Evolutionary conservation across 2,888 invertebrate species (phyloP), one percentile per base, ranked within the genome.

Genomic region (Odontomyia ornata): DNA sequence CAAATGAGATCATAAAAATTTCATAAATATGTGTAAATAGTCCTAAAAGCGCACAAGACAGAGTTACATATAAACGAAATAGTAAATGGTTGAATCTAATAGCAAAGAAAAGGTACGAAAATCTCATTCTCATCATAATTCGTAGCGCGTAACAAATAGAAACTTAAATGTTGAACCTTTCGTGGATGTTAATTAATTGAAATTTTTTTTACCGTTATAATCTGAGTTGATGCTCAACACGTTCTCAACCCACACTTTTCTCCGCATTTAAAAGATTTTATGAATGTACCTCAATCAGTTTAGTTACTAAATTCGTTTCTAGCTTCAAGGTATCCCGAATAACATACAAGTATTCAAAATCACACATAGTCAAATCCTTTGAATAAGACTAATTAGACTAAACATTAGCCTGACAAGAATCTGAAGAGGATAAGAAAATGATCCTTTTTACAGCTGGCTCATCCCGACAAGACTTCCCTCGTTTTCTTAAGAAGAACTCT

Each of bases 371-470:
- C 25, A 60, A 60, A 60, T 60, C 60, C 15, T 60, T 7, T 60
- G 60, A 60, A 60, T 60, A 25, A 60, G 60, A 60, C 60, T 60
- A 60, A 60, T 60, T 60, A 60, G 21, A 25, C 4, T 23, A 25
- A 60, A 23, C 60, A 60, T 60, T 60, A 23, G 23, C 9, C 60
- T 60, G 60, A 25, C 25, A 60, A 25, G 60, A 60, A 60, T 60
- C 11, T 60, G 23, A 25, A 60, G 23, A 60, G 60, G 23, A 60
- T 25, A 23, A 5, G 18, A 11, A 23, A 25, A 25, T 25, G 60
- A 60, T 21, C 60, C 25, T 60, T 60, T 21, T 25, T 23, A 60
- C 23, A 18, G 23, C 4, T 23, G 25, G 18, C 13, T 52, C 15
- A 4, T 36, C 36, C 3, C 36, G 5, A 9, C 36, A 9, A 36